Evolutionary conservation across 2,113 vertebrate genomes (phyloP), one percentile per base, ranked within the genome.

Genomic region (Delphinus delphis): DNA sequence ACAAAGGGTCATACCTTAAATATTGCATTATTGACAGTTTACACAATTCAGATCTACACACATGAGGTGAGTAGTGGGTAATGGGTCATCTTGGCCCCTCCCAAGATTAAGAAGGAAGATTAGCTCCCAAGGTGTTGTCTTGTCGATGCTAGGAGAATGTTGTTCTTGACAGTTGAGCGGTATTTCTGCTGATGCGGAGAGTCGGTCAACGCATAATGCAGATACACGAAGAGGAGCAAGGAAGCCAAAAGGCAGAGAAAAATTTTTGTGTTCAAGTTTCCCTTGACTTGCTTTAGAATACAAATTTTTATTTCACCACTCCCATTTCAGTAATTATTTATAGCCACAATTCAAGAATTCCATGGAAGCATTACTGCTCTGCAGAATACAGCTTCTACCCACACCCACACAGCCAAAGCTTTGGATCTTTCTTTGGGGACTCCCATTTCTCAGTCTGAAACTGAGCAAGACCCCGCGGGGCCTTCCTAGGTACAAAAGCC

Each of bases 61-160:
- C 14, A 26, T 0, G 2, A 1, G 6, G 21, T 36, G 21, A 80
- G 7, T 5, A 26, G 33, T 9, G 14, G 33, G 50, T 55, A 80
- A 8, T 36, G 77, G 50, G n/a, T 25, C 77, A 80, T 13, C 20
- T 53, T 9, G 77, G 33, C 33, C 77, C 77, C 55, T 58, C 33
- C 33, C 21, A 80, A 58, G 50, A 36, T 58, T 14, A 53, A 80
- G 77, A 80, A 80, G 33, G 50, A 26, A 58, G 77, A n/a, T 80
- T 36, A 26, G 10, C 21, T n/a, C 50, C n/a, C 9, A 26, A 25
- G 12, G 20, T 15, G 33, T 80, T 80, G 53, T 80, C 77, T 13
- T 9, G 21, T 36, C 26, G 21, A n/a, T 36, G 33, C 23, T 25
- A 15, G 77, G 53, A 80, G 11, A 7, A 1, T 14, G 47, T 80